A percentile compares a stretch with the other conserved stretches of the same genome.
These are phyloP conservation scores for Triops longicaudatus DNA, from an alignment of 1,140 invertebrate species.

Conservation along the genomic window DNA sequence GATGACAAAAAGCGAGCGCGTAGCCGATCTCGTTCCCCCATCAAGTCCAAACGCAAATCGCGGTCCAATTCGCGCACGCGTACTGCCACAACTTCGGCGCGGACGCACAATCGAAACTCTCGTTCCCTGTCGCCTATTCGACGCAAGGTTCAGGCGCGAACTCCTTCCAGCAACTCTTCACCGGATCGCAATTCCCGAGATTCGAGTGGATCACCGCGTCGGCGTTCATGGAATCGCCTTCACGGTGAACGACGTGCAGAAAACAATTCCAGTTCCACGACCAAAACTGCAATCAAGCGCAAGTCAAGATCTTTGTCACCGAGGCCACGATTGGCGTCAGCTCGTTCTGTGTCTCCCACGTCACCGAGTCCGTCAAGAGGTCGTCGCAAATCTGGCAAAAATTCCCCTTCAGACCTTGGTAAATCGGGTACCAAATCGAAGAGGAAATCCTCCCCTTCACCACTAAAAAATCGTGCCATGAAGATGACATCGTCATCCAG, in stretches of 20 bases:
- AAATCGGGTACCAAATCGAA: background rate
- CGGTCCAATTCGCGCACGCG: slow-evolving; percentile 20
- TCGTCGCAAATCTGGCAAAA: background rate
- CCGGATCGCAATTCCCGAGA: background rate
- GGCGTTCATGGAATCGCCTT: slow-evolving; percentile 9
- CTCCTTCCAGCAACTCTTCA: background rate
- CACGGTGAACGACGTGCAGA: background rate
- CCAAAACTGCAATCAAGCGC: background rate
- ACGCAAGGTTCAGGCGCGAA: background rate
- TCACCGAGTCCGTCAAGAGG: background rate
- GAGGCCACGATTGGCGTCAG: background rate
- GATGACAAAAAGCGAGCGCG: slow-evolving; percentile 25
- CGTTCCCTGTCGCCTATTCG: background rate
- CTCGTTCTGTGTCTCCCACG: background rate
- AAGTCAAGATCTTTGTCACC: background rate
- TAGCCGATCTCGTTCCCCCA: slow-evolving; percentile 15
- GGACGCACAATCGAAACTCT: background rate
- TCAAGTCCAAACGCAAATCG: slow-evolving; percentile 4
- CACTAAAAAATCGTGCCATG: slow-evolving; percentile 1
- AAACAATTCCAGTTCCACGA: background rate
- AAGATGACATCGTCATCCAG: background rate
- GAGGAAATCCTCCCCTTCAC: background rate
- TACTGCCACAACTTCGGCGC: background rate
- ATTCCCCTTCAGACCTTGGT: background rate
- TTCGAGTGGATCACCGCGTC: background rate